A percentile compares a stretch with the other conserved stretches of the same genome.
Conservation (phyloP, 2,888 invertebrate genomes). For the Plemyria rubiginata region DNA sequence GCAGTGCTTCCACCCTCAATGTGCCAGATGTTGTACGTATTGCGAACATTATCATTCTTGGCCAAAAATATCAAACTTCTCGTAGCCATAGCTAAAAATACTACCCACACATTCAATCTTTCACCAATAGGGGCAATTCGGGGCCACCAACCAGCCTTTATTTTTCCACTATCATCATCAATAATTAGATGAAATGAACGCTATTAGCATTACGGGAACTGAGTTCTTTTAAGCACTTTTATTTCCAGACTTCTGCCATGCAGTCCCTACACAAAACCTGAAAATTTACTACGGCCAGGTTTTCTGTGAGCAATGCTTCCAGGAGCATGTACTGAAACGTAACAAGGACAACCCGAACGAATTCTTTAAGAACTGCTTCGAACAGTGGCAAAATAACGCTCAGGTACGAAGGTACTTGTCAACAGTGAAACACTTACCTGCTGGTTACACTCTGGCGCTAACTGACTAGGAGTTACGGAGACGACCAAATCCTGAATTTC, state of each 20-base stretch:
- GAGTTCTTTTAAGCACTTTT: not conserved
- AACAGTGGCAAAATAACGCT: conserved; percentile 72
- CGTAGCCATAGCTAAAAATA: no score
- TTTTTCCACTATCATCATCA: no score
- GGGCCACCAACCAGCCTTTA: no score
- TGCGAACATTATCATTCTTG: no score
- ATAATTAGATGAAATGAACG: no score
- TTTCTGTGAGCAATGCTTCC: conserved; percentile 76
- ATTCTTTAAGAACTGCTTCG: conserved; percentile 75
- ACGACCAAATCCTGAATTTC: no score
- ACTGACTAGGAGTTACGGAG: not conserved
- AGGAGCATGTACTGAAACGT: conserved; percentile 64
- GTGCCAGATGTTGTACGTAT: conserved; percentile 69
- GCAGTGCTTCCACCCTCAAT: conserved; percentile 70
- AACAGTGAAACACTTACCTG: no score
- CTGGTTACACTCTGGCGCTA: no score
- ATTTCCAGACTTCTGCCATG: conserved; percentile 67
- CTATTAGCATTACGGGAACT: not conserved
- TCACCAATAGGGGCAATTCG: no score
- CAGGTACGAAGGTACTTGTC: conserved; percentile 13
- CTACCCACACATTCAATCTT: no score
- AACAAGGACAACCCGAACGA: conserved; percentile 68
- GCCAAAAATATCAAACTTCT: no score
- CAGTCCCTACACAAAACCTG: conserved; percentile 61
- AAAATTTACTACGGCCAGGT: conserved; percentile 79